Evolutionary conservation across 2,797 vertebrate genomes (phyloP).

Genomic region (Toxotes lorentzi): DNA sequence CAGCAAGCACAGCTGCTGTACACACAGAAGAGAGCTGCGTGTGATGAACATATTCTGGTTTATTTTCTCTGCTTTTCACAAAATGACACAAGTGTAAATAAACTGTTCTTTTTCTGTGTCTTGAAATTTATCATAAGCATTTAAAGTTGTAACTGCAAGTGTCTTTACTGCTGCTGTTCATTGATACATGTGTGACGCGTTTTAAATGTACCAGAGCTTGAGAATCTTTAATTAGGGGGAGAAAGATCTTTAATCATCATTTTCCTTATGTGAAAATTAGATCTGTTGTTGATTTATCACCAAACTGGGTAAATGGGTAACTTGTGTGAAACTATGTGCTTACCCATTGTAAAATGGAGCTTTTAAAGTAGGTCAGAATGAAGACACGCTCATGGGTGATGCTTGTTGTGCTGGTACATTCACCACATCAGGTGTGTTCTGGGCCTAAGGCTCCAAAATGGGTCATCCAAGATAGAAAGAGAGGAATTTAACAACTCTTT

Average conservation of each 20-base stretch:
- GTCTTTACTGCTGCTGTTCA: not conserved
- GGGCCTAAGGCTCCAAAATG: slow-evolving; percentile 36
- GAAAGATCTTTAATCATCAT: slow-evolving; percentile 4
- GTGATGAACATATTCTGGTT: slow-evolving; percentile 24
- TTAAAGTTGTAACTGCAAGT: slow-evolving; percentile 1
- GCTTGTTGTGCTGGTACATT: slow-evolving; percentile 9
- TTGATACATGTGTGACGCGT: not conserved
- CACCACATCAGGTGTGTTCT: slow-evolving; percentile 30
- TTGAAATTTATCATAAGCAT: slow-evolving; percentile 8
- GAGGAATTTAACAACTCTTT: not conserved
- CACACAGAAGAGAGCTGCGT: slow-evolving; percentile 25
- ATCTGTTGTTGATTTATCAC: slow-evolving; percentile 2
- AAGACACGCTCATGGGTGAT: slow-evolving; percentile 27
- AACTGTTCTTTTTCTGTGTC: not conserved
- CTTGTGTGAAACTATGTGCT: not conserved
- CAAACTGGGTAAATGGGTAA: slow-evolving; percentile 13
- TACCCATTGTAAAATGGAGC: slow-evolving; percentile 39
- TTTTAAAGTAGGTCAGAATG: slow-evolving; percentile 48
- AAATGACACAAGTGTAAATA: slow-evolving; percentile 25
- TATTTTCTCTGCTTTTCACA: slow-evolving; percentile 26
- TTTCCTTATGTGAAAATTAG: not conserved
- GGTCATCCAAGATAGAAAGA: slow-evolving; percentile 34
- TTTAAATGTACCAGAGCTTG: not conserved
- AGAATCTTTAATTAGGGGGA: no score
- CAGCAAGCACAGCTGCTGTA: slow-evolving; percentile 37